Conservation (phyloP, 2,888 invertebrate genomes). For the Apotomis betuletana region DNA sequence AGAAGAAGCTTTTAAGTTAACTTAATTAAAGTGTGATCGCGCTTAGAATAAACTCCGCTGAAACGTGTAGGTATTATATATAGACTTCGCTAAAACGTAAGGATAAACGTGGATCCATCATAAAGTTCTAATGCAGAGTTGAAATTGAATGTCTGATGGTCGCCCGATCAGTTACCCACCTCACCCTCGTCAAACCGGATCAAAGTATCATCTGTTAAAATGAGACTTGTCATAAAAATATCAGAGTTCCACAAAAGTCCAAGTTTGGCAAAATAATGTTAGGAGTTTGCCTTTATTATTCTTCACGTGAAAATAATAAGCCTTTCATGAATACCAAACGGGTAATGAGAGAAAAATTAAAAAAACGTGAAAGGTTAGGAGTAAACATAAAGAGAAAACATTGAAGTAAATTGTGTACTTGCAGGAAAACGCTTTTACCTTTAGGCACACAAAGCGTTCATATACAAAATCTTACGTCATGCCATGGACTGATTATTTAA, state of each 20-base stretch:
- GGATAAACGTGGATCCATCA: constrained; percentile 23
- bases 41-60: background rate
- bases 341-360: background rate
- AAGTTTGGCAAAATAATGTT: constrained; percentile 15
- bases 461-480: background rate
- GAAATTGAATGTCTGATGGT: constrained; percentile 28
- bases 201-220: constrained; percentile 40
- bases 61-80: constrained; percentile 8
- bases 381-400: constrained; percentile 4
- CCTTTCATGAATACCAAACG: constrained; percentile 3
- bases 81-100: background rate
- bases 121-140: constrained; percentile 29
- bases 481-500: background rate
- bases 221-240: constrained; percentile 17
- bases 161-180: constrained; percentile 3
- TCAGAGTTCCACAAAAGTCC: constrained; percentile 21
- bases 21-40: too few species aligned
- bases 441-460: background rate
- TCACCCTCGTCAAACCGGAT: constrained; percentile 41
- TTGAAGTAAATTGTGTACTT: background rate
- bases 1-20: too few species aligned
- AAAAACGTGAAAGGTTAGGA: constrained; percentile 9
- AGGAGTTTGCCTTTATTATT: background rate
- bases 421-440: constrained; percentile 2
- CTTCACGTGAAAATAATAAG: background rate